Base-by-base conservation (phyloP, 1,140 invertebrate genomes). In the Solenopsis fugax region DNA sequence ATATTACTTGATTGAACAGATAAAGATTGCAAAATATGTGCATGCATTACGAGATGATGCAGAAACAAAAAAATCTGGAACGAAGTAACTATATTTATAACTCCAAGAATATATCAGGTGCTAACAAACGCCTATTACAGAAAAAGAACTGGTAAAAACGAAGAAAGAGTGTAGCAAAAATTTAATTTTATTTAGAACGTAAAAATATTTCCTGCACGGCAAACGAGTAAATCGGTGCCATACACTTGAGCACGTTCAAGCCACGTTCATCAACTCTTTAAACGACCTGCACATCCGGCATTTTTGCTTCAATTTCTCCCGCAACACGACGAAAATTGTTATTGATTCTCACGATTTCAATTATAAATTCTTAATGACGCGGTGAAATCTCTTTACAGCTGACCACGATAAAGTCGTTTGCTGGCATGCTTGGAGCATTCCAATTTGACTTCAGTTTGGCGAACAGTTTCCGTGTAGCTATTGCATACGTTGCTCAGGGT, bases 341-440 rank as follows among this genome's bases (percentile, higher is more conserved):
- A 84, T 84, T 84, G 80, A 75, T 48, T 84, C 69, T 50, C 24
- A n/a, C 69, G 24, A 84, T 84, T 84, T 75, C 54, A 84, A 84
- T 84, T 84, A 84, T 37, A 84, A 84, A 84, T 84, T 84, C 80
- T 84, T 84, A 84, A 84, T 60, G 80, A 84, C 80, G 41, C 29
- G 54, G 54, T 84, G 72, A 75, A 80, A 41, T 67, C 77, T 67
- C 62, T 69, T n/a, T 41, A 69, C 21, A 69, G n/a, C 21, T 54
- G 18, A 48, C 13, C 18, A 37, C 54, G 69, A 75, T 84, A 50
- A 84, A 54, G 54, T 60, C 41, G 41, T n/a, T 45, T 71, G 18
- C 41, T 50, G 37, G 54, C 18, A 73, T 73, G 13, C 41, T 62
- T 37, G 45, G 50, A 1, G 41, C 41, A 41, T 41, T 41, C 41